These are phyloP conservation scores for Harpalus rufipes DNA, from an alignment of 2,888 invertebrate genomes.

Conservation along the genomic window DNA sequence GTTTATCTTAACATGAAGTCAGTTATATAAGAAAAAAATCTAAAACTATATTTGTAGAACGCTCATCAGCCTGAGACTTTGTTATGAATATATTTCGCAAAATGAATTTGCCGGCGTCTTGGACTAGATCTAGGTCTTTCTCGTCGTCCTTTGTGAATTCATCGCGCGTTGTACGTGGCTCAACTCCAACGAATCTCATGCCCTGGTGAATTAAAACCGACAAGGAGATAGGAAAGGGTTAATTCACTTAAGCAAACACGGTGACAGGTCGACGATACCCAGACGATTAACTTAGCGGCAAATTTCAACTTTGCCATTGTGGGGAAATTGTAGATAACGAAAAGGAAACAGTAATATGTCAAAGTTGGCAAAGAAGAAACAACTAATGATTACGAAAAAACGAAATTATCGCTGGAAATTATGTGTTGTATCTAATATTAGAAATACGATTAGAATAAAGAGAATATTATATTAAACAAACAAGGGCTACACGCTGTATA, in stretches of 20 bases:
- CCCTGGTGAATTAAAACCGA: conserved; percentile 40
- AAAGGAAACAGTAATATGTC: background rate
- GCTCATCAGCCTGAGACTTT: conserved; percentile 7
- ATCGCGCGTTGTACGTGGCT: conserved; percentile 30
- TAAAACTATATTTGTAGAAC: too few relatives aligned
- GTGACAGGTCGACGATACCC: conserved; percentile 34
- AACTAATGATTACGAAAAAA: too few relatives aligned
- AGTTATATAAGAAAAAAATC: too few relatives aligned
- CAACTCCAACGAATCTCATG: conserved; percentile 6
- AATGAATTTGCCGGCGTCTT: conserved; percentile 37
- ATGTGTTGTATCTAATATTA: too few relatives aligned
- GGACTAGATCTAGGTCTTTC: conserved; percentile 16
- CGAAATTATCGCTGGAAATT: too few relatives aligned
- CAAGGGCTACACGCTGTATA: background rate
- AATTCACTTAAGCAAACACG: conserved; percentile 41
- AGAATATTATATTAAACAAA: background rate
- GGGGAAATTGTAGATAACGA: background rate
- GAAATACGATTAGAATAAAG: background rate
- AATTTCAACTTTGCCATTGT: conserved; percentile 4
- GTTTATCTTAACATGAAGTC: too few relatives aligned
- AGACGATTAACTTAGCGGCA: background rate
- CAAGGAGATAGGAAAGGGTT: conserved; percentile 29
- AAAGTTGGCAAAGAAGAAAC: background rate
- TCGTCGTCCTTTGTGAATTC: conserved; percentile 42
- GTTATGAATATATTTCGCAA: conserved; percentile 52